Evolutionary conservation across 37 sponge, comb jelly and placozoan genomes (phyloP).

Genomic region (Geodia barretti): DNA sequence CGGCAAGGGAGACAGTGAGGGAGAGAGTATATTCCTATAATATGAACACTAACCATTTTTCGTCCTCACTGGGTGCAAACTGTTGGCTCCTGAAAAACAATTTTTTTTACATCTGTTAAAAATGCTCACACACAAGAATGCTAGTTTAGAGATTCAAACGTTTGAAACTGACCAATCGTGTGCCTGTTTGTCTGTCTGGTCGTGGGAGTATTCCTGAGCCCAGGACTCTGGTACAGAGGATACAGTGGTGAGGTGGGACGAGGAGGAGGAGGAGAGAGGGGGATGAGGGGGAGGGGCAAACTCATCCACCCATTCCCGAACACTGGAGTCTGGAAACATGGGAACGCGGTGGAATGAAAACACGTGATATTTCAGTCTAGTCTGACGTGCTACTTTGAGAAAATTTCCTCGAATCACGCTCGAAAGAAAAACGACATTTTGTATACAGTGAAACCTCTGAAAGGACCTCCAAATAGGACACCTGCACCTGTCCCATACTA

Average conservation of each 20-base stretch:
- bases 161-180: background rate
- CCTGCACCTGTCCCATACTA: too few species aligned
- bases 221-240: background rate
- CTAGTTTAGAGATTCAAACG: conserved; percentile 11
- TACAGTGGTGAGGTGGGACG: background rate
- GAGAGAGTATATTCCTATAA: too few species aligned
- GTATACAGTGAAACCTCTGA: too few species aligned
- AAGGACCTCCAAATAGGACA: too few species aligned
- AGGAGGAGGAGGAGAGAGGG: background rate
- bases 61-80: conserved; percentile 34
- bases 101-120: background rate
- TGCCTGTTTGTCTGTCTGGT: background rate
- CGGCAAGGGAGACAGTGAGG: too few species aligned
- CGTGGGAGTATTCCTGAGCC: background rate
- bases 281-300: conserved; percentile 26
- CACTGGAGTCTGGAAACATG: conserved; percentile 37
- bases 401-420: too few species aligned
- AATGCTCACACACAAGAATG: conserved; percentile 19
- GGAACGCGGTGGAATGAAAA: too few species aligned
- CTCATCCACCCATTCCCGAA: conserved; percentile 63
- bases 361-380: too few species aligned
- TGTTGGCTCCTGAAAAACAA: conserved; percentile 4
- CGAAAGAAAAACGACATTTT: too few species aligned
- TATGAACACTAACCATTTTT: conserved; percentile 17
- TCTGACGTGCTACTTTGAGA: too few species aligned